Evolutionary conservation across 1,140 invertebrate genomes (phyloP).

Genomic region (Galleria mellonella): DNA sequence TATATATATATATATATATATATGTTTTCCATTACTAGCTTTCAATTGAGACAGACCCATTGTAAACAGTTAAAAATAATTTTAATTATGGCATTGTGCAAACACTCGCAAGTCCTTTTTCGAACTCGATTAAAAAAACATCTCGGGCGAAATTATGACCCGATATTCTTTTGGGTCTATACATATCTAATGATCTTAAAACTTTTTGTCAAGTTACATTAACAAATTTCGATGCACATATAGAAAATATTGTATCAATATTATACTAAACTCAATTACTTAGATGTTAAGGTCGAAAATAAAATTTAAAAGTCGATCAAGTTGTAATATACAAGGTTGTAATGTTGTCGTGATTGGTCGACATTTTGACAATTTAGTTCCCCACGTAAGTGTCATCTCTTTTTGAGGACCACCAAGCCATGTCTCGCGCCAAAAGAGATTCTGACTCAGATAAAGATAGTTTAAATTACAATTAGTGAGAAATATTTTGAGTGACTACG

Average conservation of each 20-base stretch:
- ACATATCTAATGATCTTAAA: constrained; percentile 18
- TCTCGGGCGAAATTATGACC: constrained; percentile 25
- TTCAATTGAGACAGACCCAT: no score
- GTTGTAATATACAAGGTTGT: constrained; percentile 18
- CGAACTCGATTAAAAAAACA: no score
- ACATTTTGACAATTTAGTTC: constrained; percentile 66
- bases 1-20: no score
- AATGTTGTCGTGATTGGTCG: constrained; percentile 44
- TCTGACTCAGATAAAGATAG: constrained; percentile 44
- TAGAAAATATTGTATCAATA: no score
- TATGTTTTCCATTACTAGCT: no score
- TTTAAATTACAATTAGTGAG: constrained; percentile 64
- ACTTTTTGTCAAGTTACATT: constrained; percentile 12
- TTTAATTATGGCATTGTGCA: no score
- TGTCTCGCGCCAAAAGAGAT: constrained; percentile 31
- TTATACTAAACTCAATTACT: no score
- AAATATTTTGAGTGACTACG: constrained; percentile 27
- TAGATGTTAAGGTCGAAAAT: no score
- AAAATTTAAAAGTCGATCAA: no score
- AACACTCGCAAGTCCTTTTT: no score
- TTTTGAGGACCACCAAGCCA: constrained; percentile 50
- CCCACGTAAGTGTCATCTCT: constrained; percentile 55
- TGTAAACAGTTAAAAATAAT: not conserved
- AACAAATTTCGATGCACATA: no score
- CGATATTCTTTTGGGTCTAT: constrained; percentile 34